Evolutionary conservation across 2,797 vertebrate genomes (phyloP).

Genomic region (Sebastes kiyomatsui): DNA sequence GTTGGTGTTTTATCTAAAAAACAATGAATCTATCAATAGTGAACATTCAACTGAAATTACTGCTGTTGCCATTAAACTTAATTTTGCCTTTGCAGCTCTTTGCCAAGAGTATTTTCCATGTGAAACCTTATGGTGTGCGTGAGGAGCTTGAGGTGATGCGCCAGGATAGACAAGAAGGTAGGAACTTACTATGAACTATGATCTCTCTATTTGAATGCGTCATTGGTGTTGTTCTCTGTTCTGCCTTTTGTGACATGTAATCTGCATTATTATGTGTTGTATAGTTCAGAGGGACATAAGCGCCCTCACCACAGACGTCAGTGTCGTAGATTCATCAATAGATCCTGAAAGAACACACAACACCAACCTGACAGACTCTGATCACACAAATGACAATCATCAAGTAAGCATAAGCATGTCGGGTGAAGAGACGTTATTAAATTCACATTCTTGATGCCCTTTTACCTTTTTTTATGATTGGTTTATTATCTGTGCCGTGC

Average conservation of each 20-base stretch:
- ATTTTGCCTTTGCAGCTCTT: conserved; percentile 64
- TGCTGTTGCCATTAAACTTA: neutral
- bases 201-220: neutral
- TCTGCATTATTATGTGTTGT: neutral
- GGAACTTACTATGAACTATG: neutral
- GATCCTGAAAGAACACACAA: conserved; percentile 12
- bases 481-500: neutral
- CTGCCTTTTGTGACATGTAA: neutral
- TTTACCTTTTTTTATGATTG: neutral
- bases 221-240: neutral
- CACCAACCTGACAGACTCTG: neutral
- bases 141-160: conserved; percentile 64
- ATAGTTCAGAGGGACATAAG: conserved; percentile 61
- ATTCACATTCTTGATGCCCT: neutral
- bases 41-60: neutral
- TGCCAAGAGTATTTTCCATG: conserved; percentile 38
- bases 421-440: neutral
- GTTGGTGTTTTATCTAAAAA: neutral
- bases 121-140: neutral
- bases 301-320: conserved; percentile 19
- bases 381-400: neutral
- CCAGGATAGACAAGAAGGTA: conserved; percentile 58
- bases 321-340: conserved; percentile 45
- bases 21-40: neutral
- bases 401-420: conserved; percentile 33